Evolutionary conservation across 2,113 vertebrate species (phyloP).

Genomic region (Phoenicopterus ruber): DNA sequence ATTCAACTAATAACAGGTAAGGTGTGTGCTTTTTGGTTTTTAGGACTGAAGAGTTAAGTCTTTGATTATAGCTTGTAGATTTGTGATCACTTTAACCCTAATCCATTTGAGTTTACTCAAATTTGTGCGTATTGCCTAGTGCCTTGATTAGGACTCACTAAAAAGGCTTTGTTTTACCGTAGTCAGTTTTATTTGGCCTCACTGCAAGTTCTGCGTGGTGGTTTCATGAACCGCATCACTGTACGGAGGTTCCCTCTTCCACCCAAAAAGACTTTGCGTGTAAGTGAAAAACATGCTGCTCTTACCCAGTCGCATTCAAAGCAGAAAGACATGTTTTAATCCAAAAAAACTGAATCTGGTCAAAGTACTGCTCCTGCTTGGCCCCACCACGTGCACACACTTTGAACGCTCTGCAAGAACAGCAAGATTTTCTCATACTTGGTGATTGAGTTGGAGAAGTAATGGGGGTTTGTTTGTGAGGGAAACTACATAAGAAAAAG

Average conservation of each 20-base stretch:
- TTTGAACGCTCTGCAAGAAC: not conserved
- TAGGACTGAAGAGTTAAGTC: not conserved
- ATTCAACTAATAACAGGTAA: not conserved
- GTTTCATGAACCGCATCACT: not conserved
- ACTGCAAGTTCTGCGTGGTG: not conserved
- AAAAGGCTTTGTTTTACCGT: not conserved
- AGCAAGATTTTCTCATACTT: not conserved
- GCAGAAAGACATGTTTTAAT: not conserved
- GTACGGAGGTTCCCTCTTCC: not conserved
- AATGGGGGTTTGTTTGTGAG: rapidly evolving
- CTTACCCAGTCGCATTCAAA: not conserved
- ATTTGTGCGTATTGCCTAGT: not conserved
- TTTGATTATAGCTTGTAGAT: not conserved
- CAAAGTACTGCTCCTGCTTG: not conserved
- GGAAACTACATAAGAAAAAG: not conserved
- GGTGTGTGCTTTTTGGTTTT: rapidly evolving
- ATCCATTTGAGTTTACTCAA: not conserved
- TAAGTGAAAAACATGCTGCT: not conserved
- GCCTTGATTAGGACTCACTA: not conserved
- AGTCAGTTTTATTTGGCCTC: not conserved
- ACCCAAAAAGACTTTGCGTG: not conserved
- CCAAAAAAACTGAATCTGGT: not conserved
- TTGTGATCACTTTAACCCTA: not conserved
- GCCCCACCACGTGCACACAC: rapidly evolving
- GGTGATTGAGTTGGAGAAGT: not conserved